phyloP scores from a whole-genome alignment of 2,113 vertebrate species.

The Syrmaticus mikado region DNA sequence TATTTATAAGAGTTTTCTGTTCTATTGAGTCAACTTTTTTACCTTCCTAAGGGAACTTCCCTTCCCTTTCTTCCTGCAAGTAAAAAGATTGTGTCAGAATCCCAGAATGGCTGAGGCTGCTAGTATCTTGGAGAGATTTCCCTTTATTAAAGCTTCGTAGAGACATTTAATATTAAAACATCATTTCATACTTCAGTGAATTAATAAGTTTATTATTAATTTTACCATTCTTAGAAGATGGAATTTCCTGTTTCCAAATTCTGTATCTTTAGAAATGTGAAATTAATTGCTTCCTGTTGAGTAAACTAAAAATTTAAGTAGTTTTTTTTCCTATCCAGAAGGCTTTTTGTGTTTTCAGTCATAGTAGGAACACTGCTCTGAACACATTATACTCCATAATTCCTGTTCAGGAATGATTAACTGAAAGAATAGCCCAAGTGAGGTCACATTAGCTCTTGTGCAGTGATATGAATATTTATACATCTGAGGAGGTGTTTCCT shows the following conservation, averaged over 20 bases:
- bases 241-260: not conserved
- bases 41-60: slow-evolving; percentile 6
- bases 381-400: not conserved
- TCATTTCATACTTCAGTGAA: not conserved
- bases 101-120: not conserved
- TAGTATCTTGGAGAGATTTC: not conserved
- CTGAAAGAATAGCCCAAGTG: not conserved
- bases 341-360: not conserved
- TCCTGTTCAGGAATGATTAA: not conserved
- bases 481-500: not conserved
- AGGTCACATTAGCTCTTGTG: not conserved
- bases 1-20: not conserved
- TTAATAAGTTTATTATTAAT: not conserved
- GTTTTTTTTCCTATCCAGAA: not conserved
- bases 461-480: not conserved
- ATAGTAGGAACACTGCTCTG: not conserved
- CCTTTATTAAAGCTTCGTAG: not conserved
- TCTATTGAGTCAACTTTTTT: slow-evolving; percentile 8
- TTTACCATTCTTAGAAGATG: not conserved
- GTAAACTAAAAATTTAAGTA: not conserved
- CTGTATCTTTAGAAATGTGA: not conserved
- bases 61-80: slow-evolving; percentile 32
- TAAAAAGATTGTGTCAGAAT: not conserved
- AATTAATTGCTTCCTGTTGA: not conserved
- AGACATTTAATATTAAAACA: not conserved